These are phyloP conservation scores for Rhincodon typus DNA, from an alignment of 2,797 vertebrate genomes.

Conservation along the genomic window DNA sequence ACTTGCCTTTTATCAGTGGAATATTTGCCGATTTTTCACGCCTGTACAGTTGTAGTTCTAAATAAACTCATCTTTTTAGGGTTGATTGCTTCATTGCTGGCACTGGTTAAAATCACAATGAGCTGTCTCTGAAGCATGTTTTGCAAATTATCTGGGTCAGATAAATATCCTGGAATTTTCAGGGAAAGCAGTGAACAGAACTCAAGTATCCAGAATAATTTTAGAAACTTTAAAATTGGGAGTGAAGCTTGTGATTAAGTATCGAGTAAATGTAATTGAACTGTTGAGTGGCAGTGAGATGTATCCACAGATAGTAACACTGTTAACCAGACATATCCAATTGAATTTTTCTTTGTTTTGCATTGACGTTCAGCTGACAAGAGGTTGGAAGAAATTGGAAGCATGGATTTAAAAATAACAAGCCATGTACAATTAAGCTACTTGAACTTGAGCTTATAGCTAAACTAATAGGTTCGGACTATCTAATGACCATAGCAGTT, in stretches of 20 bases:
- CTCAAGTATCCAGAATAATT: neutral
- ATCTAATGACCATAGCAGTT: neutral
- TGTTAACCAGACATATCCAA: neutral
- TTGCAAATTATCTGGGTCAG: neutral
- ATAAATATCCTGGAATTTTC: neutral
- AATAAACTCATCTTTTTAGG: neutral
- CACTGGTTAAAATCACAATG: neutral
- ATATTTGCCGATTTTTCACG: neutral
- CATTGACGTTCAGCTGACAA: neutral
- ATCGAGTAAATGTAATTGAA: neutral
- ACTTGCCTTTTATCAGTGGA: neutral
- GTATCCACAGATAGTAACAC: neutral
- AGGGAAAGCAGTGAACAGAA: neutral
- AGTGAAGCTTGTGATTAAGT: no score
- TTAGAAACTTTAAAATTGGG: neutral
- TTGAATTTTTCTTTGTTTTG: neutral
- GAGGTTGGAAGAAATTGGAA: neutral
- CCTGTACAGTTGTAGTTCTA: neutral
- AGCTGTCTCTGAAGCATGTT: neutral
- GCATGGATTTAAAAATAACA: neutral
- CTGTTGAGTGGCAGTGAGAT: neutral
- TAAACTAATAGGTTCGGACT: neutral
- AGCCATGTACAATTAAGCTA: neutral
- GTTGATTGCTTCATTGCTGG: neutral
- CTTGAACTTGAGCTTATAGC: neutral